Evolutionary conservation across 2,113 vertebrate genomes (phyloP).

Genomic region (Aldabrachelys gigantea): DNA sequence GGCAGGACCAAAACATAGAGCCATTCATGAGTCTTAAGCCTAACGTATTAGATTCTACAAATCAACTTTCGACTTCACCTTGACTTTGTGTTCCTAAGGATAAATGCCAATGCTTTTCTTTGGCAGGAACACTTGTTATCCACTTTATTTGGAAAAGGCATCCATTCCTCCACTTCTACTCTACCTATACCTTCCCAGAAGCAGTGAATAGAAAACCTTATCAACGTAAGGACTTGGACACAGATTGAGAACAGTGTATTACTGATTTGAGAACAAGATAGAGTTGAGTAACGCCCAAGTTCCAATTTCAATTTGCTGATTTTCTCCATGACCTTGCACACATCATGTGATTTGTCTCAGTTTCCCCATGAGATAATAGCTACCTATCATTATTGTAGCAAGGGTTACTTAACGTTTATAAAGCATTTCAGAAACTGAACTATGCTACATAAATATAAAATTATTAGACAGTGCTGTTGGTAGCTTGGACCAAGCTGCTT

Average conservation of each 20-base stretch:
- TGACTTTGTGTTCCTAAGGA: not conserved
- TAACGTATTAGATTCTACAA: not conserved
- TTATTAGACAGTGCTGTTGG: not conserved
- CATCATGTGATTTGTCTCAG: accelerated
- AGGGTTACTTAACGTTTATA: not conserved
- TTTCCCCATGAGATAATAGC: not conserved
- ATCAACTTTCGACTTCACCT: not conserved
- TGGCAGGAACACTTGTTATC: not conserved
- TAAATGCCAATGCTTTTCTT: not conserved
- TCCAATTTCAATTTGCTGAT: not conserved
- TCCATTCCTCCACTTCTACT: not conserved
- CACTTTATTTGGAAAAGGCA: not conserved
- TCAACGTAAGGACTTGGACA: not conserved
- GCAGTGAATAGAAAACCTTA: not conserved
- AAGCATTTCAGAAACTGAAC: not conserved
- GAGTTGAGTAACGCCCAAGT: not conserved
- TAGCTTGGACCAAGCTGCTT: constrained; percentile 1
- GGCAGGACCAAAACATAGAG: not conserved
- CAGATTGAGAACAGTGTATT: not conserved
- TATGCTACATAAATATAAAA: not conserved
- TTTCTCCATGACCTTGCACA: not conserved
- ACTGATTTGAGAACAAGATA: not conserved
- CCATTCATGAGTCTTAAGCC: not conserved
- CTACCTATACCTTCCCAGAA: not conserved
- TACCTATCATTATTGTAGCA: not conserved